Conservation (phyloP, 2,113 vertebrate species). For the Clupea harengus region DNA sequence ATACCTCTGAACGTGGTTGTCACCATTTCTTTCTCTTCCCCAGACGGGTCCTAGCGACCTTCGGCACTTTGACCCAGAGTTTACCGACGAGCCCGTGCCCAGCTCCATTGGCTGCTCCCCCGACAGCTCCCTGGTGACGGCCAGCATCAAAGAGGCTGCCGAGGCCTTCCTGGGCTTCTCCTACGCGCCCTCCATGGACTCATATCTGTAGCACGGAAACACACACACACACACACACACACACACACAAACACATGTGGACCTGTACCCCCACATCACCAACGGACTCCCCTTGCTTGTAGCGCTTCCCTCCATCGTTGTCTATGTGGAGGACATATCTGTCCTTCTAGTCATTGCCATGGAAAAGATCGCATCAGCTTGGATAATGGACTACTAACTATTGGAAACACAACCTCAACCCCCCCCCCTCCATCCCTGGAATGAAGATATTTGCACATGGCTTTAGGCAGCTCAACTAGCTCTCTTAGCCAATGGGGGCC, state of each 20-base stretch:
- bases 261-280: not conserved
- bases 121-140: conserved; percentile 86
- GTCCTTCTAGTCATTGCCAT: conserved; percentile 37
- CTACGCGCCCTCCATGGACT: conserved; percentile 94
- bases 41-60: conserved; percentile 94
- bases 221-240: conserved; percentile 51
- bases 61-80: conserved; percentile 96
- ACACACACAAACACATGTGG: conserved; percentile 33
- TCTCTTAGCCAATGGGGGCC: conserved; percentile 61
- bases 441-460: conserved; percentile 83
- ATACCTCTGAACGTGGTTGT: not conserved
- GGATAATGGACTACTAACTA: conserved; percentile 6
- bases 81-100: conserved; percentile 95
- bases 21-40: not conserved
- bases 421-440: conserved; percentile 19
- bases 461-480: conserved; percentile 81
- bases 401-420: conserved; percentile 29
- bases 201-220: conserved; percentile 80
- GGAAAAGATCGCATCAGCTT: conserved; percentile 22
- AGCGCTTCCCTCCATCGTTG: conserved; percentile 7
- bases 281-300: conserved; percentile 57
- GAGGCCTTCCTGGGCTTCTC: conserved; percentile 97
- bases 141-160: conserved; percentile 90
- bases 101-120: conserved; percentile 92
- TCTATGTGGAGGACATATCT: not conserved